phyloP scores from a whole-genome alignment of 2,113 vertebrate genomes.

The Laterallus jamaicensis region DNA sequence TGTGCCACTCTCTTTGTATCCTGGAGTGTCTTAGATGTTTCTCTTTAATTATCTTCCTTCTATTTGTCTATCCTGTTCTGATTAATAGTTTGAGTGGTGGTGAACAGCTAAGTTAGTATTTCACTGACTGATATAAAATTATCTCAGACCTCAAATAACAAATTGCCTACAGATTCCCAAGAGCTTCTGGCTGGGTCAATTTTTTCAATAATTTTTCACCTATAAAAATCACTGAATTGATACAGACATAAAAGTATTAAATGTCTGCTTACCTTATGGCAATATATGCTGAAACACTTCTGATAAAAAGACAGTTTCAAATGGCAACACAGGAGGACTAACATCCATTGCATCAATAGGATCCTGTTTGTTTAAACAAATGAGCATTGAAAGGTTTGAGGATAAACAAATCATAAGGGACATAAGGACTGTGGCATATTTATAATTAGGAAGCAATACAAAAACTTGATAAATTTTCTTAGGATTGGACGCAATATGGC shows the following conservation, averaged over 20 bases:
- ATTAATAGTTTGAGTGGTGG: neutral
- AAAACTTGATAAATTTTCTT: neutral
- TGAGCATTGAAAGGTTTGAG: neutral
- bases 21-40: neutral
- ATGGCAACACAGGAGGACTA: neutral
- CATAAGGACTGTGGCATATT: neutral
- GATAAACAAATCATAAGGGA: neutral
- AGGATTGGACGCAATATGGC: neutral
- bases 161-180: neutral
- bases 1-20: neutral
- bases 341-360: neutral
- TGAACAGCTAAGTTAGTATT: neutral
- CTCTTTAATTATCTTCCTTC: neutral
- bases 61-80: neutral
- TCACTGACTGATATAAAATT: neutral
- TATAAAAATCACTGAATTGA: neutral
- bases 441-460: neutral
- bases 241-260: neutral
- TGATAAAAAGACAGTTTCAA: neutral
- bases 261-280: neutral
- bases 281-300: neutral
- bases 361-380: neutral
- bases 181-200: neutral
- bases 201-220: neutral
- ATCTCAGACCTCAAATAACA: neutral